These are phyloP conservation scores for Lymantria dispar DNA, from an alignment of 2,888 invertebrate genomes.

Conservation along the genomic window DNA sequence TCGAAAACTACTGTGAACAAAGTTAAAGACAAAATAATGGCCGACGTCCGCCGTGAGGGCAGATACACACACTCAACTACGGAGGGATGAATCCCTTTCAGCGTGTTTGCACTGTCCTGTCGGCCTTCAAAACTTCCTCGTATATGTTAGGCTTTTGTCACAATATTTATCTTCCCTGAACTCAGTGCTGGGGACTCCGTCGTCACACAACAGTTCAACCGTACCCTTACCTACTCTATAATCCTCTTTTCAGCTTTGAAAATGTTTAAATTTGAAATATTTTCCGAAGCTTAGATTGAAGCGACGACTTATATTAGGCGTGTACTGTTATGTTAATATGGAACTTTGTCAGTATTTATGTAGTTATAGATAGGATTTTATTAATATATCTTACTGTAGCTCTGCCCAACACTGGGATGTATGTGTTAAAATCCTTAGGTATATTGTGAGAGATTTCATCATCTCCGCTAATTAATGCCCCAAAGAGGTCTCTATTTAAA, in stretches of 20 bases:
- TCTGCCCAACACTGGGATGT: too few species aligned
- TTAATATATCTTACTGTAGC: not conserved
- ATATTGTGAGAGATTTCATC: too few species aligned
- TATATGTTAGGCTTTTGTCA: constrained; percentile 63
- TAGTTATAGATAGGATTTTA: too few species aligned
- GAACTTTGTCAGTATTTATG: not conserved
- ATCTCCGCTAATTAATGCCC: too few species aligned
- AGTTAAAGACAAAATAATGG: constrained; percentile 44
- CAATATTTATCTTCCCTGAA: constrained; percentile 65
- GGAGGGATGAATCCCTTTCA: constrained; percentile 32
- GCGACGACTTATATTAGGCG: constrained; percentile 13
- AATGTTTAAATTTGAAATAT: constrained; percentile 40
- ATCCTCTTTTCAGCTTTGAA: constrained; percentile 44
- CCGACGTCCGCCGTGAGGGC: constrained; percentile 13
- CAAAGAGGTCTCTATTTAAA: too few species aligned
- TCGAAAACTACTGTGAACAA: constrained; percentile 37
- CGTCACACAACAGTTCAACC: constrained; percentile 41
- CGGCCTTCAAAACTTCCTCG: constrained; percentile 50
- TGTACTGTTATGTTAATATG: constrained; percentile 6
- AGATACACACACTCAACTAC: constrained; percentile 13
- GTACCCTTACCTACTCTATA: constrained; percentile 38
- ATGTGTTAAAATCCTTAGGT: too few species aligned
- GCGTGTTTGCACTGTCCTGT: constrained; percentile 47
- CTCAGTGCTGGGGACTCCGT: constrained; percentile 44
- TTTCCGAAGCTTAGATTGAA: constrained; percentile 21